Evolutionary conservation across 2,888 invertebrate species (phyloP), one percentile per base, ranked within the genome.

Genomic region (Zhuqinia jingwanae): DNA sequence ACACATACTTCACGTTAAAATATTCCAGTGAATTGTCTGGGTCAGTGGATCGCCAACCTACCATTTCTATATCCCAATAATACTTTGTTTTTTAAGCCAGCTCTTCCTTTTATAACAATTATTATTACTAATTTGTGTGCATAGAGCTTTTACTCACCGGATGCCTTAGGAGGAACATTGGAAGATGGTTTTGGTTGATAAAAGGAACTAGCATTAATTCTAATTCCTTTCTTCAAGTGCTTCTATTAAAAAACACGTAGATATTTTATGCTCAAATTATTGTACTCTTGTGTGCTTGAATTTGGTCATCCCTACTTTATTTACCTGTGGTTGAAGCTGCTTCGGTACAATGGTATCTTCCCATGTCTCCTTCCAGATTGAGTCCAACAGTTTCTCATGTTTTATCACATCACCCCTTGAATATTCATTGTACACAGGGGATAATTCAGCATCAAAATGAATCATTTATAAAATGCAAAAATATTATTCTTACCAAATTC

Each of bases 301-400:
- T n/a, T n/a, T n/a, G n/a, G n/a, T n/a, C n/a, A n/a, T n/a, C n/a
- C n/a, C n/a, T n/a, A n/a, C n/a, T 3, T 36, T 36, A 36, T 36
- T 76, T 42, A 73, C 85, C 36, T 50, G 11, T 6, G 85, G 85
- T 1, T 58, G 56, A 25, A 80, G 53, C 17, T 81, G 80, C 22
- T 36, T 50, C 10, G 80, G 75, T 22, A 81, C 76, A 10, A 87
- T 56, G n/a, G 53, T 27, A 15, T 78, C 25, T 27, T 87, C 85
- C 90, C 90, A 90, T 68, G 87, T 87, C 70, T 75, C 78, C 0
- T 85, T 70, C 90, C 90, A 90, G 0, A 56, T 11, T n/a, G 78
- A 30, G 0, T 70, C 73, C 20, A 90, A 27, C 1, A 80, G 11
- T 47, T 83, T 85, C 80, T 90, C 90, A 56, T 90, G 89, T 17